Conservation (phyloP, 2,888 invertebrate species). For the Caenorhabditis angaria region DNA sequence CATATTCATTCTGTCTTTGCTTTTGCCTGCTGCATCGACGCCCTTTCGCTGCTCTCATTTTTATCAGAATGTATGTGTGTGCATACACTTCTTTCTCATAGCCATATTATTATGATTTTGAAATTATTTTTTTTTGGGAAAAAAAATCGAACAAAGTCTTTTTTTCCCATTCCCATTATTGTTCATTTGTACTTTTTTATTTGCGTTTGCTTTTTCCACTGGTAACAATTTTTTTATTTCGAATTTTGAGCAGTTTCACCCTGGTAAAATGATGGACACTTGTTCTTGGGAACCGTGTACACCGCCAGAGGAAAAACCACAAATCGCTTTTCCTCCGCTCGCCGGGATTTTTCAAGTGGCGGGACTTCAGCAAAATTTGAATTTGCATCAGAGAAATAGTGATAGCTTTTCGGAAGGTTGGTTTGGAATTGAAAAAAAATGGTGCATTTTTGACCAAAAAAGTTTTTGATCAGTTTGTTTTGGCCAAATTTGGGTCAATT, state of each 20-base stretch:
- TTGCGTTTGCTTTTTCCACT: not conserved
- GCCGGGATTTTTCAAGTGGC: slow-evolving; percentile 21
- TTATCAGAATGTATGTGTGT: not conserved
- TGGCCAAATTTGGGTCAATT: too few relatives aligned
- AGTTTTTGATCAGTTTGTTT: too few relatives aligned
- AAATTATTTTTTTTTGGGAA: not conserved
- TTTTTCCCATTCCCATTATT: not conserved
- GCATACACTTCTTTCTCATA: not conserved
- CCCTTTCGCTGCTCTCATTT: not conserved
- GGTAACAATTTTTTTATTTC: not conserved
- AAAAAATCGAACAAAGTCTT: slow-evolving; percentile 2
- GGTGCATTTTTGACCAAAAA: not conserved
- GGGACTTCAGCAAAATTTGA: not conserved
- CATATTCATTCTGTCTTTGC: not conserved
- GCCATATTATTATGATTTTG: not conserved
- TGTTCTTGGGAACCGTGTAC: slow-evolving; percentile 37
- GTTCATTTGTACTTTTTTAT: not conserved
- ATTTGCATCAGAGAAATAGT: slow-evolving; percentile 20
- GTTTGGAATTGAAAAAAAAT: slow-evolving; percentile 8
- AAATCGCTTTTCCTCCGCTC: slow-evolving; percentile 27
- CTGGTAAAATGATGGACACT: slow-evolving; percentile 3
- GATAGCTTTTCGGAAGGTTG: slow-evolving; percentile 7
- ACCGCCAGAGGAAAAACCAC: slow-evolving; percentile 40
- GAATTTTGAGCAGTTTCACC: too few relatives aligned
- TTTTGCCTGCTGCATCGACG: not conserved